Percentiles rank a stretch among this genome's conserved stretches.
Evolutionary conservation across 2,113 vertebrate species (phyloP).

Genomic region (Cinclus mexicanus): DNA sequence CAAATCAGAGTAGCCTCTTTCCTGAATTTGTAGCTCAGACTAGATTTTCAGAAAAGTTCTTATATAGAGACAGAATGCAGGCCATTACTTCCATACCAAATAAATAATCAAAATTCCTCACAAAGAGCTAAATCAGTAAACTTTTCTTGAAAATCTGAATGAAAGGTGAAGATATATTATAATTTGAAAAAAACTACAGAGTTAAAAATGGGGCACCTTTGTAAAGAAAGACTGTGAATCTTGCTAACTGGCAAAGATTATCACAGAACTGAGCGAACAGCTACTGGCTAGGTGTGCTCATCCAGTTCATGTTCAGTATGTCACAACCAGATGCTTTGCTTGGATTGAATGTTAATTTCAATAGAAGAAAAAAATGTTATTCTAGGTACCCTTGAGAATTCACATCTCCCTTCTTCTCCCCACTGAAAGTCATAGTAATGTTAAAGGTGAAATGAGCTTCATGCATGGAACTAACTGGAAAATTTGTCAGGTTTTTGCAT

Average conservation of each 20-base stretch:
- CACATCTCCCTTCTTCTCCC: not conserved
- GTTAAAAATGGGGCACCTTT: not conserved
- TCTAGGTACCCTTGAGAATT: not conserved
- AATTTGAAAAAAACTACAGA: not conserved
- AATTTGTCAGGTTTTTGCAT: not conserved
- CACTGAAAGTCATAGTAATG: not conserved
- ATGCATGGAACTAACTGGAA: not conserved
- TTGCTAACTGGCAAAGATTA: not conserved
- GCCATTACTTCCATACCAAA: not conserved
- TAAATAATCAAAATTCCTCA: not conserved
- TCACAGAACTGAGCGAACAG: not conserved
- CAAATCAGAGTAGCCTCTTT: not conserved
- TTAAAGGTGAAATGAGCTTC: not conserved
- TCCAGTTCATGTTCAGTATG: not conserved
- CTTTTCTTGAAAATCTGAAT: not conserved
- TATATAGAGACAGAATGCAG: not conserved
- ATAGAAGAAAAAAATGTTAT: not conserved
- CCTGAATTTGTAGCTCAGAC: not conserved
- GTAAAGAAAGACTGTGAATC: not conserved
- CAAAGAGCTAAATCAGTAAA: not conserved
- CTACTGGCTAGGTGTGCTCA: not conserved
- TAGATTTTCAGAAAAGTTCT: not conserved
- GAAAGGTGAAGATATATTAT: not conserved
- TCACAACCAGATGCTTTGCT: not conserved
- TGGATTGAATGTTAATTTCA: not conserved